Evolutionary conservation across 2,113 vertebrate genomes (phyloP).

Genomic region (Pelusios castaneus): DNA sequence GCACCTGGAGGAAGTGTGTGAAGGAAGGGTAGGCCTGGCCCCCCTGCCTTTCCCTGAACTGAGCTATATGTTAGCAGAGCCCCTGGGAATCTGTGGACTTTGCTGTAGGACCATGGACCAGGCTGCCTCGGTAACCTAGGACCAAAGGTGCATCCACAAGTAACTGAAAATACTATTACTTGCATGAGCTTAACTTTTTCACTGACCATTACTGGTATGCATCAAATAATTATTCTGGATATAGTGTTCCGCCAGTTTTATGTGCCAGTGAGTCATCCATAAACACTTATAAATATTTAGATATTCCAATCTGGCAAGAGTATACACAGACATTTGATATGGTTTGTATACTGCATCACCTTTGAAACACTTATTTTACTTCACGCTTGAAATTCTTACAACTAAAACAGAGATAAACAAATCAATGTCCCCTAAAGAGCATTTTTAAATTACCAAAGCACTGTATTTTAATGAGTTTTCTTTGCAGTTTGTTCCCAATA

Average conservation of each 20-base stretch:
- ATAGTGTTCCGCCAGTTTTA: slow-evolving; percentile 38
- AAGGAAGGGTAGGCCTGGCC: too few species aligned
- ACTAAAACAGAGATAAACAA: background rate
- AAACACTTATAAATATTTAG: slow-evolving; percentile 62
- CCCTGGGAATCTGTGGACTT: too few species aligned
- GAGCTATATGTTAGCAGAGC: too few species aligned
- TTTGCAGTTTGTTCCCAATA: slow-evolving; percentile 72
- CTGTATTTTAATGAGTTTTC: slow-evolving; percentile 61
- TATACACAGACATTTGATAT: background rate
- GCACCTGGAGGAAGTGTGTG: too few species aligned
- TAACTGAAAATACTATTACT: background rate
- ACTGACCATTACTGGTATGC: rapidly evolving
- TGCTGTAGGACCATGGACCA: too few species aligned
- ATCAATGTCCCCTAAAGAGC: background rate
- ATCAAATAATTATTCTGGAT: slow-evolving; percentile 26
- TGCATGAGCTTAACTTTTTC: background rate
- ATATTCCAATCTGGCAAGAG: background rate
- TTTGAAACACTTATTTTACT: background rate
- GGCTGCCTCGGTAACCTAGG: too few species aligned
- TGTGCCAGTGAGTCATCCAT: slow-evolving; percentile 10
- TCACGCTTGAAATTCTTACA: background rate
- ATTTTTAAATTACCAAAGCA: slow-evolving; percentile 12
- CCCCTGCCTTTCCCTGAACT: too few species aligned
- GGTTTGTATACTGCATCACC: background rate
- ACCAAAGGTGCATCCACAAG: background rate